Percentiles rank a stretch among this genome's conserved stretches.
phyloP scores from a whole-genome alignment of 2,797 vertebrate species.

The Acanthurus lineatus region DNA sequence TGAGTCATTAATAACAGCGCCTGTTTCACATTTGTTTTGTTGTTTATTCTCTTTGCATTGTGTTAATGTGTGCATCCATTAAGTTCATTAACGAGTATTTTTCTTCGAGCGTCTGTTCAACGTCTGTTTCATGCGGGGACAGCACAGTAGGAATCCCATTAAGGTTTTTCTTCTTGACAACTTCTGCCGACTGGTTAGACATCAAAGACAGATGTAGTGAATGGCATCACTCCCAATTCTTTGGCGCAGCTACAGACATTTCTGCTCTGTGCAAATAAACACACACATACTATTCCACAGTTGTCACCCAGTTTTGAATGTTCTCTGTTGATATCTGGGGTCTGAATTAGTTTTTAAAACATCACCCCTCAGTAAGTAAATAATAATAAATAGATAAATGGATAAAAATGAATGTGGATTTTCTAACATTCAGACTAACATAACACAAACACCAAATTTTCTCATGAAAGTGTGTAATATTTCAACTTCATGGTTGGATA shows the following conservation, averaged over 20 bases:
- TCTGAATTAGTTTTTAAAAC: not conserved
- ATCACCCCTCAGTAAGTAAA: no score
- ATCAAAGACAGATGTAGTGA: conserved; percentile 68
- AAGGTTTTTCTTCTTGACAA: conserved; percentile 60
- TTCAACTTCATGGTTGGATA: not conserved
- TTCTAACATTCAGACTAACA: no score
- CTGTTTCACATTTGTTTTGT: conserved; percentile 51
- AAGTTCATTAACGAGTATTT: conserved; percentile 53
- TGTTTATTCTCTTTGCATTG: conserved; percentile 58
- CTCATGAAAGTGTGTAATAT: not conserved
- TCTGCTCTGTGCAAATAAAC: conserved; percentile 14
- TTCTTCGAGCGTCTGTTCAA: conserved; percentile 48
- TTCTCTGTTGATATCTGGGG: conserved; percentile 20
- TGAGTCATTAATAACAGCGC: conserved; percentile 47
- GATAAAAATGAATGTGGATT: no score
- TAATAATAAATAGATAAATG: no score
- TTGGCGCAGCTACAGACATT: conserved; percentile 43
- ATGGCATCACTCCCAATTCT: conserved; percentile 47
- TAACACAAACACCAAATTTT: not conserved
- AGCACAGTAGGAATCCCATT: conserved; percentile 66
- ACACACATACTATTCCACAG: conserved; percentile 18
- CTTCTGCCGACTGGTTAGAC: conserved; percentile 57
- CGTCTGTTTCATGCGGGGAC: conserved; percentile 59
- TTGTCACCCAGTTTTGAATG: conserved; percentile 1
- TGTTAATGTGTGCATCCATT: conserved; percentile 63